Evolutionary conservation across 2,888 invertebrate species (phyloP).

Genomic region (Baccha elongata): DNA sequence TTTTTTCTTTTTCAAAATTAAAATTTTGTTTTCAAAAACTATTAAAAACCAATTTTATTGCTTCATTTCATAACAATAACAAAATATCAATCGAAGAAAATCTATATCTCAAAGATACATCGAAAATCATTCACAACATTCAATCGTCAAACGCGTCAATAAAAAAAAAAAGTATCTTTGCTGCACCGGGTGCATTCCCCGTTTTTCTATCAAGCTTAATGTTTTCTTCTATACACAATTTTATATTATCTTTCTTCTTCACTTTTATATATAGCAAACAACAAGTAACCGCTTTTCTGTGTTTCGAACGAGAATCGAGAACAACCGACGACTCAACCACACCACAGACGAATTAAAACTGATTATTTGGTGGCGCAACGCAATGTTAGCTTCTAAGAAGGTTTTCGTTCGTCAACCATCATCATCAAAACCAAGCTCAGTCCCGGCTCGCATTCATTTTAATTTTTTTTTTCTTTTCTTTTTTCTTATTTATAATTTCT

Average conservation of each 20-base stretch:
- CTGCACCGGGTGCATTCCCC: slow-evolving; percentile 6
- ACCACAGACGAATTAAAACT: slow-evolving; percentile 67
- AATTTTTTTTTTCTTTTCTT: slow-evolving; percentile 1
- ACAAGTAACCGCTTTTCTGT: slow-evolving; percentile 41
- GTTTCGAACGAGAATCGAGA: slow-evolving; percentile 19
- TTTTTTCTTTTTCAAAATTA: neutral
- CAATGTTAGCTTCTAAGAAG: slow-evolving; percentile 57
- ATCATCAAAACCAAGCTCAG: slow-evolving; percentile 66
- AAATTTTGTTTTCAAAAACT: neutral
- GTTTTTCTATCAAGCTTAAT: slow-evolving; percentile 3
- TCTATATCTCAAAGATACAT: neutral
- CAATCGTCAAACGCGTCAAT: neutral
- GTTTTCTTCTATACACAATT: neutral
- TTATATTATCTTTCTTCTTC: slow-evolving; percentile 10
- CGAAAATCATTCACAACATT: slow-evolving; percentile 17
- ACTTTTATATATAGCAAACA: neutral
- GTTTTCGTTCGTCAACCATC: slow-evolving; percentile 24
- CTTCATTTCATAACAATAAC: neutral
- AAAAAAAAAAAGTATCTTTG: slow-evolving; percentile 2
- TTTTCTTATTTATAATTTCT: slow-evolving; percentile 22
- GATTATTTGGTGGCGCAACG: slow-evolving; percentile 58
- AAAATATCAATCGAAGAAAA: neutral
- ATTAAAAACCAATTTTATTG: neutral
- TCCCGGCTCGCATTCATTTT: slow-evolving; percentile 37
- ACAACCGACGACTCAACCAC: slow-evolving; percentile 51